These are phyloP conservation scores for Porites lobata DNA, from an alignment of 92 coral and sea anemone genomes.

Conservation along the genomic window DNA sequence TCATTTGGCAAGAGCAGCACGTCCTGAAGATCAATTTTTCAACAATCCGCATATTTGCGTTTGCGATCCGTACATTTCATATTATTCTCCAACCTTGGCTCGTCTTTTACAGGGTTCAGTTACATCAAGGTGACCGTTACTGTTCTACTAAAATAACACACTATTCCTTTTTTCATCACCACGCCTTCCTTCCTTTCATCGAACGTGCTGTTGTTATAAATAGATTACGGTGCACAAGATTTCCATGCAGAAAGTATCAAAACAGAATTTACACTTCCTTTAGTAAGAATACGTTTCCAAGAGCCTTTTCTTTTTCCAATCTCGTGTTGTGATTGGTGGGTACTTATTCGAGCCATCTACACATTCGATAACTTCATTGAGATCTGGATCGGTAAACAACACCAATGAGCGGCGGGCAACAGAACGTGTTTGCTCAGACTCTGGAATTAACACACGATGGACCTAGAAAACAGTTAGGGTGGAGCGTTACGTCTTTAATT, in stretches of 20 bases:
- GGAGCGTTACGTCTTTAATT: neutral
- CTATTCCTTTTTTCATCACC: too few species aligned
- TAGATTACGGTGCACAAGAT: neutral
- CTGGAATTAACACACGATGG: slow-evolving; percentile 68
- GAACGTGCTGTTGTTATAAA: too few species aligned
- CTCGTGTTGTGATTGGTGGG: slow-evolving; percentile 70
- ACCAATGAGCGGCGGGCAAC: slow-evolving; percentile 63
- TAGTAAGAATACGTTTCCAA: slow-evolving; percentile 34
- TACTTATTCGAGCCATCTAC: slow-evolving; percentile 67
- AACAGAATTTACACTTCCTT: neutral
- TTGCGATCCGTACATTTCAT: too few species aligned
- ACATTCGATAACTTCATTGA: slow-evolving; percentile 47
- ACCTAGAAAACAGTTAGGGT: slow-evolving; percentile 19
- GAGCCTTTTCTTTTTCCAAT: slow-evolving; percentile 55
- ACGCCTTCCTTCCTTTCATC: too few species aligned
- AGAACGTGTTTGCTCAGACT: slow-evolving; percentile 14
- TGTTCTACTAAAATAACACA: too few species aligned
- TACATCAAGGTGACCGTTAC: too few species aligned
- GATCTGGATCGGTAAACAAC: slow-evolving; percentile 57
- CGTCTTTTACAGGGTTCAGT: too few species aligned
- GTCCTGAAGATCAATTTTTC: too few species aligned
- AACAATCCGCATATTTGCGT: too few species aligned
- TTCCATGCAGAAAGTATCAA: neutral
- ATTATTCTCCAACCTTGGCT: too few species aligned
- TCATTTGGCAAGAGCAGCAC: too few species aligned